Base-by-base conservation (phyloP, 2,888 invertebrate genomes). In the Oligia latruncula region DNA sequence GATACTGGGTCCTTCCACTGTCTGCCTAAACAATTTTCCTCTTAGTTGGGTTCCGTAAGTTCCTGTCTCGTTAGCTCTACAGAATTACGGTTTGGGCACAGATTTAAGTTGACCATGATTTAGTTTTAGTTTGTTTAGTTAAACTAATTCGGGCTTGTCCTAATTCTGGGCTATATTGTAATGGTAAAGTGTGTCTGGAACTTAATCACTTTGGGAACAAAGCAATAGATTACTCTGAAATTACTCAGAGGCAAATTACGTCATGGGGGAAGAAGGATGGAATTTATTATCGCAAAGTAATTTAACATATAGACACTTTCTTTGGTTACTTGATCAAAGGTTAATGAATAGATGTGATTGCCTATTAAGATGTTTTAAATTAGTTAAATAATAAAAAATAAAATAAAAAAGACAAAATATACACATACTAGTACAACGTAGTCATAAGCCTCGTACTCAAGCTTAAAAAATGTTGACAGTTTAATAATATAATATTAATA, bases 221-320 rank as follows among this genome's bases (percentile, higher is more conserved):
- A 75, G 74, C 66, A 75, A 87, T 80, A 84, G 72, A 77, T 85
- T 77, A 75, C 77, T n/a, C 46, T 80, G 81, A 87, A 75, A 87
- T 84, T 72, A 79, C 68, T 29, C 66, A 78, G 76, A 77, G 46
- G 78, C 71, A 64, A 66, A 79, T 71, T 76, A 73, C 82, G 78
- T 79, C 60, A 83, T 70, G 58, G 67, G n/a, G 43, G 52, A 71
- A 46, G 46, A 58, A 55, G 58, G 43, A 15, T 49, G 29, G 6
- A 72, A 72, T 73, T 62, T 76, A 85, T 55, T 74, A 64, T 73
- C 70, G 66, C 29, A n/a, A 70, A 75, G 82, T 76, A 76, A 85
- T 73, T 81, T 74, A 23, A 64, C 49, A 64, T 20, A 73, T 68
- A 52, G 35, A 72, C 35, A 65, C 4, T 66, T 72, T 65, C 23